Evolutionary conservation across 1,140 invertebrate genomes (phyloP), one percentile per base, ranked within the genome.

Genomic region (Frieseomelitta varia): DNA sequence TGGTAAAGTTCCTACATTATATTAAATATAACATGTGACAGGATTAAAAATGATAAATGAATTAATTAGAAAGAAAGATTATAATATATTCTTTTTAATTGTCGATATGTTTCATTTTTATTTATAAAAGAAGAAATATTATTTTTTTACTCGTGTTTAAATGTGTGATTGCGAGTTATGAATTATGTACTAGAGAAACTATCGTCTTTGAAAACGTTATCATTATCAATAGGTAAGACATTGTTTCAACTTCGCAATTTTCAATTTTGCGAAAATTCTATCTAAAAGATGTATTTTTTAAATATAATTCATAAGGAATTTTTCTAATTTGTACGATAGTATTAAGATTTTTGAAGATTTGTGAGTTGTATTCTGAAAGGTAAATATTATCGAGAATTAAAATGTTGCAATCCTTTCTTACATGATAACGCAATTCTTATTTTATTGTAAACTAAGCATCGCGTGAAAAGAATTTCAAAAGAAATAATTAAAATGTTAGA

Each of bases 401-500:
- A 30, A 21, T 39, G 4, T 19, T 24, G 21, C 4, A 85, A 69
- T 56, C 56, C 56, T 67, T 79, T 34, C 12, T n/a, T 53, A 73
- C 3, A 34, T 56, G 34, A 27, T 30, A 80, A 58, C 55, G 21
- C 2, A 30, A 74, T 63, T 19, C n/a, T 34, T 21, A 12, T 10
- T n/a, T 73, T 30, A 80, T 53, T 24, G 24, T 14, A 24, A 79
- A 68, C 51, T 27, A 55, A 81, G 61, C 30, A 0, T 27, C 4
- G 11, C 19, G 58, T 51, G 47, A 21, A 55, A 39, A 67, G 79
- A 81, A 81, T 81, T 55, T 53, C 1, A 81, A 74, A 53, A 85
- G 17, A 69, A 72, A 72, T 34, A n/a, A 75, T 81, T 75, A 34
- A 14, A 69, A 85, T 34, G 21, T 72, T 4, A 21, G 1, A 27